These are phyloP conservation scores for Hippopotamyrus pictus DNA, from an alignment of 2,797 vertebrate genomes.

Conservation along the genomic window DNA sequence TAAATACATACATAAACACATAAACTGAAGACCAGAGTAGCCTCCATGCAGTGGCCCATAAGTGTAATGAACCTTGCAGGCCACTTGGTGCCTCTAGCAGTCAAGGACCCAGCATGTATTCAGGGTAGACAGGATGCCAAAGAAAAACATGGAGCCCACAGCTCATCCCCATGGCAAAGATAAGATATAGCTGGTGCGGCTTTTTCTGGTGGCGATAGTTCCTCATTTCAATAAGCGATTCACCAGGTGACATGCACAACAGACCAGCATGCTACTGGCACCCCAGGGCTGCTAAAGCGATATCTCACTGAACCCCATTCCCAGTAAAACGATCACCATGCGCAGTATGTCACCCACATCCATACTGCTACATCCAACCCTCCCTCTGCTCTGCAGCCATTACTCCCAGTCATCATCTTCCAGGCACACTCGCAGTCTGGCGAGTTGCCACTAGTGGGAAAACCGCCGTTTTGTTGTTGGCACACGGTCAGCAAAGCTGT, in stretches of 20 bases:
- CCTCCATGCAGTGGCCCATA: background rate
- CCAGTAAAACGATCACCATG: conserved; percentile 36
- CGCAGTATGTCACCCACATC: conserved; percentile 49
- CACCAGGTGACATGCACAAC: background rate
- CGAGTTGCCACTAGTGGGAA: conserved; percentile 19
- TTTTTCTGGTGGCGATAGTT: background rate
- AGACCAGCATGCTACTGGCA: background rate
- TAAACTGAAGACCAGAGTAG: background rate
- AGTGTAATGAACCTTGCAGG: background rate
- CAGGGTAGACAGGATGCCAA: background rate
- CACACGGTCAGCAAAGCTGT: conserved; percentile 54
- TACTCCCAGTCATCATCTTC: background rate
- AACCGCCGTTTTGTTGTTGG: background rate
- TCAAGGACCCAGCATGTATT: background rate
- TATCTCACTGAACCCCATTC: conserved; percentile 41
- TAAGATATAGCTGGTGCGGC: background rate
- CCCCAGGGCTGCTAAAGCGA: conserved; percentile 52
- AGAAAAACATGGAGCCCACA: background rate
- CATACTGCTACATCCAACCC: conserved; percentile 61
- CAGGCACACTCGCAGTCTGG: conserved; percentile 17
- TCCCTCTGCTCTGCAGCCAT: background rate
- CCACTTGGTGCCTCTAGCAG: background rate
- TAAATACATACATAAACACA: background rate
- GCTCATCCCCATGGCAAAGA: background rate
- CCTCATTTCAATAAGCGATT: background rate